phyloP scores from a whole-genome alignment of 2,888 invertebrate species.

The Netelia virgata region DNA sequence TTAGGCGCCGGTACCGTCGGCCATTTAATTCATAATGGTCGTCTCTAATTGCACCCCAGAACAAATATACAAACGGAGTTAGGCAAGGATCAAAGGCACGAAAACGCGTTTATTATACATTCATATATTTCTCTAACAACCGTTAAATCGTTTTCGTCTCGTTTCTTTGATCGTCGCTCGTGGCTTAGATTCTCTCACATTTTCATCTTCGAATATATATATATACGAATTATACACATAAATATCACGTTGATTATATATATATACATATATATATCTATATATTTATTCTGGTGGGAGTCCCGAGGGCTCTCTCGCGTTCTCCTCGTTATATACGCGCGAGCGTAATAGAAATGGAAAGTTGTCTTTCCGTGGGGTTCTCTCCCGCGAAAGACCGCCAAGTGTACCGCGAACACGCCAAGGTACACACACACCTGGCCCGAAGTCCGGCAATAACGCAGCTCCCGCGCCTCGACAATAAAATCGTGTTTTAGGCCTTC shows the following conservation, averaged over 20 bases:
- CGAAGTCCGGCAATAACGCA: constrained; percentile 46
- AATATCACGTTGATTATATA: constrained; percentile 8
- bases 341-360: constrained; percentile 80
- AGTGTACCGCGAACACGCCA: constrained; percentile 41
- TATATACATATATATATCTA: neutral
- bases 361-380: constrained; percentile 75
- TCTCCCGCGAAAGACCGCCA: constrained; percentile 33
- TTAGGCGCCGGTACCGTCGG: neutral
- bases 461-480: constrained; percentile 22
- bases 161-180: constrained; percentile 22
- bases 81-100: neutral
- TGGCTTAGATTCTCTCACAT: constrained; percentile 17
- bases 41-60: too few species aligned
- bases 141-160: constrained; percentile 35
- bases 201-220: constrained; percentile 31
- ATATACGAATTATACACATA: neutral
- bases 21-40: too few species aligned
- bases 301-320: constrained; percentile 49
- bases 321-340: constrained; percentile 61
- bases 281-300: constrained; percentile 52
- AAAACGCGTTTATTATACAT: neutral
- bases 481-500: constrained; percentile 29
- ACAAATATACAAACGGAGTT: too few species aligned
- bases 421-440: constrained; percentile 55
- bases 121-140: constrained; percentile 17